Evolutionary conservation across 2,113 vertebrate species (phyloP), one percentile per base, ranked within the genome.

Genomic region (Prunella fulvescens): DNA sequence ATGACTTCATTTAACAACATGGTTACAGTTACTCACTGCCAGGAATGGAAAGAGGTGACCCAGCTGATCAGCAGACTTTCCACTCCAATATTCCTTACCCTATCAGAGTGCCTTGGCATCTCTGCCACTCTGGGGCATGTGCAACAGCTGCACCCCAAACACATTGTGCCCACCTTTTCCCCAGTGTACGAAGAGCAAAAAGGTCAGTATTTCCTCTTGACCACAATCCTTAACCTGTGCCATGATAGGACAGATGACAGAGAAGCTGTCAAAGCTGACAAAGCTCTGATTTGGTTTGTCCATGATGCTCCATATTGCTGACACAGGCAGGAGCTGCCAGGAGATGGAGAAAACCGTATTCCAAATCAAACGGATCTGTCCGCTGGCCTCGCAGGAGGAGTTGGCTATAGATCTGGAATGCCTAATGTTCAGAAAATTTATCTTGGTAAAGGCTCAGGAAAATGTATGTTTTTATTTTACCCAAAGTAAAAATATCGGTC

Each of bases 381-480:
- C 65, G 6, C 87, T 95, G 94, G 62, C 82, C 64, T 97, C 88
- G 95, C 86, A 73, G 81, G 77, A 98, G 70, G 95, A 95, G 69
- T 15, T 96, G 86, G 81, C 80, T 95, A 22, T 77, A 67, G 90
- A 95, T 85, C 61, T 96, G 97, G 92, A 97, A 97, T 94, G 74
- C 37, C 81, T 96, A 95, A 92, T 72, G 77, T 90, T 95, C 95
- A 94, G 93, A 97, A 91, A 96, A 97, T 97, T 96, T 96, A 94
- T 97, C 77, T 97, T 97, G 96, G 93, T 93, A 96, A 97, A 95
- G 60, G 65, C 83, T 97, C 90, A 86, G 94, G 95, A 96, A 97
- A 96, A 97, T 93, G 48, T 92, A 89, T 97, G 91, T 95, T 97
- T 97, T 96, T 96, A 97, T 97, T 97, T 97, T 97, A 96, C 72